Evolutionary conservation across 1,140 invertebrate species (phyloP).

Genomic region (Centruroides vittatus): DNA sequence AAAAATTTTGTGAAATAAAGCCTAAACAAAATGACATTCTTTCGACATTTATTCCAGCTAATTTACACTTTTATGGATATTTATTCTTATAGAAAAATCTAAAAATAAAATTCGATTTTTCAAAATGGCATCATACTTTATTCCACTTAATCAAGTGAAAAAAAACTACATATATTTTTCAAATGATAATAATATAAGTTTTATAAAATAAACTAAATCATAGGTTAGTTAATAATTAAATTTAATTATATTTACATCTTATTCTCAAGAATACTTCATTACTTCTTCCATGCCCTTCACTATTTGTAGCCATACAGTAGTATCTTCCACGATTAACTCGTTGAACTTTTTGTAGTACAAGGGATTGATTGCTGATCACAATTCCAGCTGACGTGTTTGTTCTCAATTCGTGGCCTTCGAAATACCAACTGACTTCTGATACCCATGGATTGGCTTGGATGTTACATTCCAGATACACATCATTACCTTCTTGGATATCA

Average conservation of each 20-base stretch:
- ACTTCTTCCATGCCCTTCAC: slow-evolving; percentile 70
- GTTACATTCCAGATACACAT: slow-evolving; percentile 78
- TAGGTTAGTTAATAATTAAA: no score
- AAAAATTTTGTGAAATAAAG: no score
- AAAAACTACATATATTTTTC: no score
- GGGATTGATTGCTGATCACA: slow-evolving; percentile 61
- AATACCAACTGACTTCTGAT: slow-evolving; percentile 56
- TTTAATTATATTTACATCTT: slow-evolving; percentile 34
- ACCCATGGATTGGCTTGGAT: slow-evolving; percentile 71
- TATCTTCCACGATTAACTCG: slow-evolving; percentile 46
- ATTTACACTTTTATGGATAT: no score
- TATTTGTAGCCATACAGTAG: slow-evolving; percentile 72
- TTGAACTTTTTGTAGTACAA: slow-evolving; percentile 57
- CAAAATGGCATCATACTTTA: no score
- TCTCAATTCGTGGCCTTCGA: slow-evolving; percentile 39
- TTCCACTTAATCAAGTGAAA: no score
- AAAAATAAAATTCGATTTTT: no score
- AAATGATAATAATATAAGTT: no score
- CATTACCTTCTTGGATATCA: slow-evolving; percentile 57
- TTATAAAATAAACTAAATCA: no score
- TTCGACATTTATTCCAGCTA: no score
- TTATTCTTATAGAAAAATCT: no score
- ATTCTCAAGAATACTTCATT: slow-evolving; percentile 60
- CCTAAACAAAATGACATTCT: no score
- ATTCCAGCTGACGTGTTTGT: slow-evolving; percentile 56